A percentile compares a stretch with the other conserved stretches of the same genome.
Evolutionary conservation across 2,113 vertebrate species (phyloP).

Genomic region (Cyprinus carpio): DNA sequence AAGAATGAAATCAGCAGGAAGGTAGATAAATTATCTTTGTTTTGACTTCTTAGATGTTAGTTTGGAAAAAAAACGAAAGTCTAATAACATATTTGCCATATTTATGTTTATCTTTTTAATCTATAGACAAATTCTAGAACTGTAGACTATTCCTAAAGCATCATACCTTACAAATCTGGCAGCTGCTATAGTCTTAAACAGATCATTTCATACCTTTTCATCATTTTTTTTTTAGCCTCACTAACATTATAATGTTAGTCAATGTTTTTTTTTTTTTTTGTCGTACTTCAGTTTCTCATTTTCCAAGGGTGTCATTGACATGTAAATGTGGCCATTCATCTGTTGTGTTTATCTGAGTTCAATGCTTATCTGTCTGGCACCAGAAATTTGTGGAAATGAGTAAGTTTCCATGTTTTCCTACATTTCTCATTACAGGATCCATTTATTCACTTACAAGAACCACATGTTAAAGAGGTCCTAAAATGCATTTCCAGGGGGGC

Average conservation of each 20-base stretch:
- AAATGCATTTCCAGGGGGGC: too few species aligned
- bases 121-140: not conserved
- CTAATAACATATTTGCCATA: not conserved
- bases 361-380: not conserved
- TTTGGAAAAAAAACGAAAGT: not conserved
- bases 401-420: not conserved
- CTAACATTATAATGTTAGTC: not conserved
- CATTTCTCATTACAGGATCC: not conserved
- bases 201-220: not conserved
- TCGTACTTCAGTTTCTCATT: not conserved
- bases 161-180: not conserved
- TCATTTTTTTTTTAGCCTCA: not conserved
- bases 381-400: not conserved
- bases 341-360: not conserved
- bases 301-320: not conserved
- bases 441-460: not conserved
- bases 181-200: not conserved
- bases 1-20: conserved; percentile 16
- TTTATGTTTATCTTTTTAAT: not conserved
- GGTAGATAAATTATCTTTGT: not conserved
- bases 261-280: not conserved
- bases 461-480: not conserved
- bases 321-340: not conserved
- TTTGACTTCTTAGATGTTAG: not conserved
- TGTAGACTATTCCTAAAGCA: not conserved